Conservation (phyloP, 1,140 invertebrate species). For the Drosophila teissieri region DNA sequence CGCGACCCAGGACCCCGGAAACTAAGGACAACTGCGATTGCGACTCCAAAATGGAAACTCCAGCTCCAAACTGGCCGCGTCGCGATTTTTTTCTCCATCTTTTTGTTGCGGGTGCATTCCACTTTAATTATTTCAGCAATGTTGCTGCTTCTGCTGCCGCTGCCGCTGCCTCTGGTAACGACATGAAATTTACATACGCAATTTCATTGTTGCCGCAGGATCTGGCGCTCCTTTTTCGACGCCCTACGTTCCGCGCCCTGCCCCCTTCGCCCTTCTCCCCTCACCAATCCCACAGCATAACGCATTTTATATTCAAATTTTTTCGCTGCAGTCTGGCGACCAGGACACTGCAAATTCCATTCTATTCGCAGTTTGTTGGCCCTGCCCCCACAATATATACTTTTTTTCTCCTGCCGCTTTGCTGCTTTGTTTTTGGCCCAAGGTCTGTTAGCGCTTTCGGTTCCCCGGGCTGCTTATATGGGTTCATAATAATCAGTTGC, state of each 20-base stretch:
- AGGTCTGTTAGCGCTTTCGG: slow-evolving; percentile 21
- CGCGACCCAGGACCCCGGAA: slow-evolving; percentile 24
- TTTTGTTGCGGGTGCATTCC: slow-evolving; percentile 62
- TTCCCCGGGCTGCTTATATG: slow-evolving; percentile 38
- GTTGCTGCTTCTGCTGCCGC: slow-evolving; percentile 53
- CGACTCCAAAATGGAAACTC: background rate
- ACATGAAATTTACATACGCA: slow-evolving; percentile 83
- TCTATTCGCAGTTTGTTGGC: slow-evolving; percentile 51
- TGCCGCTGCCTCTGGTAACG: slow-evolving; percentile 67
- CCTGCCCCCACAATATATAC: slow-evolving; percentile 8
- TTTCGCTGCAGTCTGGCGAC: slow-evolving; percentile 67
- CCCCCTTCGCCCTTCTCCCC: background rate
- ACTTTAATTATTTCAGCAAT: slow-evolving; percentile 83
- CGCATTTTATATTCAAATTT: slow-evolving; percentile 82
- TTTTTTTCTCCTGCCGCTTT: slow-evolving; percentile 24
- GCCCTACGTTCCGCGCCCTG: slow-evolving; percentile 8
- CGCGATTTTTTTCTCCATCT: slow-evolving; percentile 36
- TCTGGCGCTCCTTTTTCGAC: slow-evolving; percentile 54
- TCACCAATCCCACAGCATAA: slow-evolving; percentile 56
- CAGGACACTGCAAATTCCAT: slow-evolving; percentile 60
- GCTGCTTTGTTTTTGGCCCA: slow-evolving; percentile 15
- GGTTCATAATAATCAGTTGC: slow-evolving; percentile 74
- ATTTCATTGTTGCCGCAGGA: slow-evolving; percentile 81
- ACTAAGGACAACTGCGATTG: slow-evolving; percentile 34
- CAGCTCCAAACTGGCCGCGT: slow-evolving; percentile 26